A percentile compares a stretch with the other conserved stretches of the same genome.
Evolutionary conservation across 1,140 invertebrate species (phyloP).

Genomic region (Gryon sp.): DNA sequence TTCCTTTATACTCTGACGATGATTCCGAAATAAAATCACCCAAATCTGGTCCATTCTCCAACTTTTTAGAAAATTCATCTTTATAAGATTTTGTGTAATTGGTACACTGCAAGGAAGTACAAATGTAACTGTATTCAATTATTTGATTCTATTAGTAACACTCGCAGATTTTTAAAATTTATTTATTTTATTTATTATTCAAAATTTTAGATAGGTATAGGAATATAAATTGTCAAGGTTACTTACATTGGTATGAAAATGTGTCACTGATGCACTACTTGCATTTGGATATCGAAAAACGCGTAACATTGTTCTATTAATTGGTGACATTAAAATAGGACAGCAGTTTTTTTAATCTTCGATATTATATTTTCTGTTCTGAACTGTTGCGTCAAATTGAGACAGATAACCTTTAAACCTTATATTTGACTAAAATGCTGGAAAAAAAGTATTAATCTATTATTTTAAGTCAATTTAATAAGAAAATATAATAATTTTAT

Average conservation of each 20-base stretch:
- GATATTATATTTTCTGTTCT: no score
- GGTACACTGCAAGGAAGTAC: constrained; percentile 46
- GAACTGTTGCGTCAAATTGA: constrained; percentile 2
- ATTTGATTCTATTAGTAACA: no score
- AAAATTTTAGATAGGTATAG: no score
- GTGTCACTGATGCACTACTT: constrained; percentile 19
- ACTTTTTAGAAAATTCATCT: constrained; percentile 70
- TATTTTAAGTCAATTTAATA: no score
- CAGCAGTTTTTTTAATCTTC: no score
- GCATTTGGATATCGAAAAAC: no score
- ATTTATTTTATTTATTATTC: no score
- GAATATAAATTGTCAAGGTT: no score
- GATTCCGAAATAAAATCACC: constrained; percentile 71
- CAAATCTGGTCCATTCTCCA: constrained; percentile 73
- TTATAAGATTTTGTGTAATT: constrained; percentile 63
- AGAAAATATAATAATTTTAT: no score
- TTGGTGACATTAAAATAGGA: constrained; percentile 30
- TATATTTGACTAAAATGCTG: neutral
- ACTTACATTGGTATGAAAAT: constrained; percentile 62
- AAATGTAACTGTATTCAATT: neutral
- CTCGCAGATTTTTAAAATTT: no score
- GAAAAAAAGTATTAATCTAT: no score
- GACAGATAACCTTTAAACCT: constrained; percentile 44
- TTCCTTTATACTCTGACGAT: constrained; percentile 84
- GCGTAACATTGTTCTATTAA: constrained; percentile 1